These are phyloP conservation scores for Drosophila anomalata DNA, from an alignment of 2,888 invertebrate genomes.

Conservation along the genomic window DNA sequence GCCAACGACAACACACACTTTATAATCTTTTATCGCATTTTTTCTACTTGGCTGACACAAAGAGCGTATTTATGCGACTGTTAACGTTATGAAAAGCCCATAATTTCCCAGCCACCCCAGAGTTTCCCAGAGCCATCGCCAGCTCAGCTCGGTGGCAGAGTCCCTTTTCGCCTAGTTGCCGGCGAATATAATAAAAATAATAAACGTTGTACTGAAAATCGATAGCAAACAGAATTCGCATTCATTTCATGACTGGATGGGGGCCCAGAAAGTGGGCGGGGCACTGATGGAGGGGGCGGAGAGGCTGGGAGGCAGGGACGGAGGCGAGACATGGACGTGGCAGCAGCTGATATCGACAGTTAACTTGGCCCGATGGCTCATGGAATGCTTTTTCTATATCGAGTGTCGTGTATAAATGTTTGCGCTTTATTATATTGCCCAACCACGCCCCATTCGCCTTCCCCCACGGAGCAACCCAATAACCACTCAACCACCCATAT, in stretches of 20 bases:
- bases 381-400: conserved; percentile 58
- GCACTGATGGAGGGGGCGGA: too few species aligned
- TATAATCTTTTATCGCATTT: conserved; percentile 85
- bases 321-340: conserved; percentile 29
- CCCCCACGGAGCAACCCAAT: conserved; percentile 27
- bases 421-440: conserved; percentile 78
- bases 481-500: conserved; percentile 8
- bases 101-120: conserved; percentile 76
- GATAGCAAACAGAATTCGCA: conserved; percentile 81
- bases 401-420: conserved; percentile 78
- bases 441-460: conserved; percentile 53
- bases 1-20: conserved; percentile 78
- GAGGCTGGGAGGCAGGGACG: neutral
- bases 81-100: conserved; percentile 81
- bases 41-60: conserved; percentile 83
- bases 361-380: conserved; percentile 65
- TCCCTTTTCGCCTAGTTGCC: conserved; percentile 19
- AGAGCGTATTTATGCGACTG: conserved; percentile 81
- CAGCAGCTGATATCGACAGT: conserved; percentile 76
- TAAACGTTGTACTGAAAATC: conserved; percentile 80
- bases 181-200: conserved; percentile 74
- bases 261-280: neutral
- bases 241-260: conserved; percentile 52
- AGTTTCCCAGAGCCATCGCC: conserved; percentile 24
- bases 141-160: neutral